These are phyloP conservation scores for Rhyacophila evoluta DNA, from an alignment of 2,888 invertebrate species.

Conservation along the genomic window DNA sequence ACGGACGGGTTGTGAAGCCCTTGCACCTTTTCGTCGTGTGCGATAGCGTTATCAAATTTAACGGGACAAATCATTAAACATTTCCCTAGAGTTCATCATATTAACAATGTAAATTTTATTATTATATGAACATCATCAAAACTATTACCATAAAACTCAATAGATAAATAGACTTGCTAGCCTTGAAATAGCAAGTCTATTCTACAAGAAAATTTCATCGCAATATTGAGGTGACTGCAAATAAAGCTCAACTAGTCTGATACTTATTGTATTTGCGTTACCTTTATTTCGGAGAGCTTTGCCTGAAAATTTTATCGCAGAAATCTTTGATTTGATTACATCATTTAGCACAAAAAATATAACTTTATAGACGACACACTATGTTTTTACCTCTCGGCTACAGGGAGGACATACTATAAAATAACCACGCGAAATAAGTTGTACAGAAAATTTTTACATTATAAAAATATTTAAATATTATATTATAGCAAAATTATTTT, in stretches of 20 bases:
- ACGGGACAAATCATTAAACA: background rate
- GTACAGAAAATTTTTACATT: too few relatives aligned
- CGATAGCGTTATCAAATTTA: slow-evolving; percentile 17
- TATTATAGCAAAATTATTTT: too few relatives aligned
- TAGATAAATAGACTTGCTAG: background rate
- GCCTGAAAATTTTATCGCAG: too few relatives aligned
- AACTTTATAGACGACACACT: too few relatives aligned
- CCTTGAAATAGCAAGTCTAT: too few relatives aligned
- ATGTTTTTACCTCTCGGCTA: too few relatives aligned
- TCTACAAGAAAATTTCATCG: background rate
- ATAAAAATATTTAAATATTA: too few relatives aligned
- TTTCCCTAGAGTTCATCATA: slow-evolving; percentile 25
- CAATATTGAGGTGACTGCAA: background rate
- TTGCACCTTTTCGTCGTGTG: slow-evolving; percentile 11
- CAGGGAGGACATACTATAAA: too few relatives aligned
- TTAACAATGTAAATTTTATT: slow-evolving; percentile 46
- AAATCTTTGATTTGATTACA: too few relatives aligned
- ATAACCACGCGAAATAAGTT: too few relatives aligned
- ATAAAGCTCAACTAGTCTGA: background rate
- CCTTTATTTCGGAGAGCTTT: too few relatives aligned
- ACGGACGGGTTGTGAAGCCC: background rate
- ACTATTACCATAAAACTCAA: slow-evolving; percentile 41
- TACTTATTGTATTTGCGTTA: background rate
- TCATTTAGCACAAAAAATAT: too few relatives aligned
- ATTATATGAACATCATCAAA: slow-evolving; percentile 34